Evolutionary conservation across 1,140 invertebrate species (phyloP), one percentile per base, ranked within the genome.

Genomic region (Adelges cooleyi): DNA sequence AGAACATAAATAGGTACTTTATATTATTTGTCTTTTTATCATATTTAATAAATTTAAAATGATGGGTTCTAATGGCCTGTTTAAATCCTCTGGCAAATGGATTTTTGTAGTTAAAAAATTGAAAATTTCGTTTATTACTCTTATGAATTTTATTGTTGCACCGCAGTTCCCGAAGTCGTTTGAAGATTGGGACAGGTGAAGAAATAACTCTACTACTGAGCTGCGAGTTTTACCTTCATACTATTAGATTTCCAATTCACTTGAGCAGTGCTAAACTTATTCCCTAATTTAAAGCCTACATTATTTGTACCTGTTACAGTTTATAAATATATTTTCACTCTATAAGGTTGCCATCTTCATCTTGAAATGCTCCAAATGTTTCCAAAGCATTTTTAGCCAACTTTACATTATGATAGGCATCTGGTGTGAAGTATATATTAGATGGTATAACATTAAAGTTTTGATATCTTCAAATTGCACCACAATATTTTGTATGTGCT

Each of bases 271-370:
- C 13, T 59, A 18, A 59, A 4, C 13, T 44, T 59, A 25, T 59
- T 59, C 4, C 1, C 38, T 3, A 59, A 25, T 44, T 59, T 59
- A 27, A 59, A 59, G 1, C 27, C 25, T 1, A 25, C 29, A 2
- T 59, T 18, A n/a, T 46, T 33, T 44, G 42, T 36, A 13, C 22
- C 3, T 46, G 10, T 8, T 36, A 27, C 23, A 59, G 15, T 46
- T 46, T 42, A n/a, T 59, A 6, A n/a, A 59, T 59, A 46, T 44
- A 46, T 59, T 15, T 53, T 29, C 33, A 53, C 38, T 53, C 51
- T 10, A 53, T 53, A 11, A 53, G 11, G 22, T 22, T 53, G 9
- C 22, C 15, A 3, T 38, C 18, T 36, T n/a, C 13, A 38, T 53
- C 33, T 53, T 36, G 33, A 53, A 53, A 53, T 13, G 15, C 33